Conservation (phyloP, 2,113 vertebrate genomes). For the Hydropotes inermis region DNA sequence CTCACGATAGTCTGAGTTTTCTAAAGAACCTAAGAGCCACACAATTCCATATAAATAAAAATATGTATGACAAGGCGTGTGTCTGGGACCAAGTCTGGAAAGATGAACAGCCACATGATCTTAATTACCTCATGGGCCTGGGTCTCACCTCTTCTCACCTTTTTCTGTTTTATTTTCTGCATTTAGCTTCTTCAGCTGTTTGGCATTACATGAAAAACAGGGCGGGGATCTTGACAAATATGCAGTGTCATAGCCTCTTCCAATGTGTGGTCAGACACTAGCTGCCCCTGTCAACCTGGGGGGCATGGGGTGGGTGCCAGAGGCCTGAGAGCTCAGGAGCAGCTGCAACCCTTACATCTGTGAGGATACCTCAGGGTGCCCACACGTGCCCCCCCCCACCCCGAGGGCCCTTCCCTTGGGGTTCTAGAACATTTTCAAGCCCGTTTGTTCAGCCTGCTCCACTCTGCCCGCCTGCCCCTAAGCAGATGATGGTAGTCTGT, state of each 20-base stretch:
- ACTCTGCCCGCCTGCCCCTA: neutral
- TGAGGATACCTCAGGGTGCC: neutral
- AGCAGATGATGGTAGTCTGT: neutral
- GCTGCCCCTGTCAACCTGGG: neutral
- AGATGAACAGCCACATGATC: accelerated
- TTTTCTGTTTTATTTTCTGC: neutral
- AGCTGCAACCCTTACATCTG: accelerated
- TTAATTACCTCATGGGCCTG: accelerated
- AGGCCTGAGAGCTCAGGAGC: neutral
- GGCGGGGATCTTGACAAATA: neutral
- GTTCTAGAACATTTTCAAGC: neutral
- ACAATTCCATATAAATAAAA: accelerated
- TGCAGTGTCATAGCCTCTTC: too few species aligned
- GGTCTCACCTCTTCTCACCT: accelerated
- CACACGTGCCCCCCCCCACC: too few species aligned
- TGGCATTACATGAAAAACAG: neutral
- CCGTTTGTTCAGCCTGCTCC: accelerated
- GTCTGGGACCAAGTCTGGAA: neutral
- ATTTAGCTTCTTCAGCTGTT: neutral
- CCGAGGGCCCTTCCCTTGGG: neutral
- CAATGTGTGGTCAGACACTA: accelerated
- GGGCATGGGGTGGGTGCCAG: too few species aligned
- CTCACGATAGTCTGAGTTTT: accelerated
- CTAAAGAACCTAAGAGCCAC: neutral
- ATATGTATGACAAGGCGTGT: accelerated